phyloP scores from a whole-genome alignment of 2,888 invertebrate genomes.

The Bibio marci region DNA sequence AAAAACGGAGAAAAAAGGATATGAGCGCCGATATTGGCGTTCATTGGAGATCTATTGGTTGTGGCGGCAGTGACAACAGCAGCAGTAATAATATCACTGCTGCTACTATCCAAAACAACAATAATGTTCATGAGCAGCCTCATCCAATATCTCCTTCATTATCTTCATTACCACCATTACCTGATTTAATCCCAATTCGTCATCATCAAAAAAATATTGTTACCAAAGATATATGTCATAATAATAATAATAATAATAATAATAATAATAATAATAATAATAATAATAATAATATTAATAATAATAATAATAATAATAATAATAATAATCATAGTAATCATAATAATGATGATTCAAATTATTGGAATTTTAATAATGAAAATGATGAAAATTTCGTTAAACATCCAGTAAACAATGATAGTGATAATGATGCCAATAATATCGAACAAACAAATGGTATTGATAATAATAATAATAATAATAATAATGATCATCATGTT shows the following conservation, averaged over 20 bases:
- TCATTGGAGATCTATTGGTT: conserved; percentile 4
- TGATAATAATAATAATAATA: neutral
- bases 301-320: neutral
- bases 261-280: neutral
- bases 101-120: neutral
- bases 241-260: neutral
- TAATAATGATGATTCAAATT: too few relatives aligned
- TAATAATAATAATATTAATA: neutral
- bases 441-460: neutral
- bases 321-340: too few relatives aligned
- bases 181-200: conserved; percentile 13
- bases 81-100: neutral
- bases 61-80: conserved; percentile 2
- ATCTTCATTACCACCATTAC: conserved; percentile 12
- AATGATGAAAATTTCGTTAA: neutral
- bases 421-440: neutral
- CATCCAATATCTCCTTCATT: conserved; percentile 7
- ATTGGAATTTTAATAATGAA: too few relatives aligned
- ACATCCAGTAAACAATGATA: neutral
- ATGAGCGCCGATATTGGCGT: conserved; percentile 7
- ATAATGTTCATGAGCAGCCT: neutral
- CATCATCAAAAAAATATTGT: conserved; percentile 6
- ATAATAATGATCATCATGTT: neutral
- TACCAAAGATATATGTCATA: neutral
- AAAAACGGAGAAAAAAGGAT: neutral